Evolutionary conservation across 2,113 vertebrate genomes (phyloP).

Genomic region (Orycteropus afer): DNA sequence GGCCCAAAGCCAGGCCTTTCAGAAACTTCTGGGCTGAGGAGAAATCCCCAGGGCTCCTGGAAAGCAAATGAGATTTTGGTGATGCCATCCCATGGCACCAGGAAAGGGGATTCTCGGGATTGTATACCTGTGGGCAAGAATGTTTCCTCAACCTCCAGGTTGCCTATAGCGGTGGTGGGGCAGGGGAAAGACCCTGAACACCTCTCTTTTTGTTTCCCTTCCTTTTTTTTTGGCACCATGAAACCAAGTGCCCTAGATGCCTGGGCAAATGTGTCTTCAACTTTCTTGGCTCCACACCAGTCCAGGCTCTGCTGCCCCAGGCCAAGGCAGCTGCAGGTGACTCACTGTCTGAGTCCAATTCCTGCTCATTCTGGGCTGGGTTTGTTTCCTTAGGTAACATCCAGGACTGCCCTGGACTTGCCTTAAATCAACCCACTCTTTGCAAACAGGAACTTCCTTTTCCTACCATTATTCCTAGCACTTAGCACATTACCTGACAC

Average conservation of each 20-base stretch:
- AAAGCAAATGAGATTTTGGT: slow-evolving; percentile 27
- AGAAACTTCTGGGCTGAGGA: neutral
- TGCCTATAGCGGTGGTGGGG: no score
- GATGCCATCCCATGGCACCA: neutral
- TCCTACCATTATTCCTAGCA: neutral
- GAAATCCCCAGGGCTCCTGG: neutral
- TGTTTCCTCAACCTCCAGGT: neutral
- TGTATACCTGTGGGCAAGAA: neutral
- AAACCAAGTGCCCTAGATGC: neutral
- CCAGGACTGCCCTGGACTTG: neutral
- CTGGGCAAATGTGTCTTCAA: neutral
- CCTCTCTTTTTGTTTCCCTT: neutral
- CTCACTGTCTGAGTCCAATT: slow-evolving; percentile 50
- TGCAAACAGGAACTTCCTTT: neutral
- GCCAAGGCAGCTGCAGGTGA: slow-evolving; percentile 26
- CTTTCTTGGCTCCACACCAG: neutral
- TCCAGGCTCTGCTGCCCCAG: neutral
- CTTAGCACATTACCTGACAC: neutral
- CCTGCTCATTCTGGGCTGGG: neutral
- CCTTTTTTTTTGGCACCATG: neutral
- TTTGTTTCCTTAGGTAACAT: slow-evolving; percentile 28
- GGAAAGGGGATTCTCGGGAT: slow-evolving; percentile 21
- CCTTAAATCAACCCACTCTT: neutral
- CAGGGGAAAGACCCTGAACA: neutral
- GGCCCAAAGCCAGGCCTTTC: neutral